Conservation (phyloP, 2,888 invertebrate genomes). For the Lymantria dispar region DNA sequence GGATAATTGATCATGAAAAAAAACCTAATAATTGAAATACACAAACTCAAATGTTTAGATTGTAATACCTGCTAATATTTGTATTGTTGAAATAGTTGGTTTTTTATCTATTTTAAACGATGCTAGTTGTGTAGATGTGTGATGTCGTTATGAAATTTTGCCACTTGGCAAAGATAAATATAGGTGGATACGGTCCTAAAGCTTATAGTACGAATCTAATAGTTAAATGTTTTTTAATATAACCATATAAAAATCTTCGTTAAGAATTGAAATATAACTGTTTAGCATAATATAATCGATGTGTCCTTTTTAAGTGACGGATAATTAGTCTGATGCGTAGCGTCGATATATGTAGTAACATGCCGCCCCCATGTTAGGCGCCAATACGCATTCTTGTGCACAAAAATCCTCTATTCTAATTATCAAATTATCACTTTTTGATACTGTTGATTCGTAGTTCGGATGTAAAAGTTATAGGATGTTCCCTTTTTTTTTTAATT, state of each 20-base stretch:
- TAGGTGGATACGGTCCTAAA: slow-evolving; percentile 64
- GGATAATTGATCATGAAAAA: slow-evolving; percentile 41
- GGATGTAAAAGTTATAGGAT: slow-evolving; percentile 43
- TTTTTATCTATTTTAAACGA: slow-evolving; percentile 75
- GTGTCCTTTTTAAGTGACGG: slow-evolving; percentile 51
- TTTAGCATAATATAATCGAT: slow-evolving; percentile 58
- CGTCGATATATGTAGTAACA: slow-evolving; percentile 10
- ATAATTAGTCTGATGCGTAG: slow-evolving; percentile 35
- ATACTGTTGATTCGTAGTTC: slow-evolving; percentile 50
- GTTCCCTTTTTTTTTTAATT: slow-evolving; percentile 38
- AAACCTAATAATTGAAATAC: slow-evolving; percentile 46
- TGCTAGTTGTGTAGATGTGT: slow-evolving; percentile 67
- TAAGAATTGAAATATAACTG: slow-evolving; percentile 59
- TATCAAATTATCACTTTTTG: slow-evolving; percentile 62
- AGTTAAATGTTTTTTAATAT: slow-evolving; percentile 60
- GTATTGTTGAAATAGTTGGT: slow-evolving; percentile 52
- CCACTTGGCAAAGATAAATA: slow-evolving; percentile 54
- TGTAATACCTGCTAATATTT: slow-evolving; percentile 64
- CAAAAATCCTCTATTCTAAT: slow-evolving; percentile 70
- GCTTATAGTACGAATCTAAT: slow-evolving; percentile 71
- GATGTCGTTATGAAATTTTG: slow-evolving; percentile 44
- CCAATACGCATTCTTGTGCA: slow-evolving; percentile 51
- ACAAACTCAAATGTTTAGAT: slow-evolving; percentile 65
- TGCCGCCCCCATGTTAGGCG: slow-evolving; percentile 32
- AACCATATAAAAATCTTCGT: slow-evolving; percentile 60